Evolutionary conservation across 2,113 vertebrate species (phyloP), one percentile per base, ranked within the genome.

Genomic region (Alethe diademata): DNA sequence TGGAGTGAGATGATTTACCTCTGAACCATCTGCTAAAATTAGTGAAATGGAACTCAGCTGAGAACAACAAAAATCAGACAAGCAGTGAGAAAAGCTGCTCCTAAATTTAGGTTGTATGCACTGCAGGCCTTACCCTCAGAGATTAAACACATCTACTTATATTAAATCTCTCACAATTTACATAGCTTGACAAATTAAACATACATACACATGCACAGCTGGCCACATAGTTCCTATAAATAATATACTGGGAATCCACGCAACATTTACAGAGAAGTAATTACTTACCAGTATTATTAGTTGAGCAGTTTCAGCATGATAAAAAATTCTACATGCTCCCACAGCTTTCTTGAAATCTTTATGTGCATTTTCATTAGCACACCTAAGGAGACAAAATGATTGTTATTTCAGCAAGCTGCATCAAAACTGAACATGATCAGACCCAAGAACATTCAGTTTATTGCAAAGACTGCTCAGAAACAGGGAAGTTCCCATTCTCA

Each of bases 331-430:
- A 96, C 98, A 98, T 9, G 98, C 98, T 96, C 98, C 98, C 91
- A 98, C 98, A 81, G 98, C 98, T 97, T 98, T 98, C 96, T 98
- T 98, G 97, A 98, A 98, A 96, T 98, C 98, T 96, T 98, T 98
- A 97, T 98, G 98, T 69, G 98, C 98, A 78, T 97, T 98, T 97
- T 98, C 98, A 97, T 98, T 98, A 94, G 98, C 98, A 96, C 98
- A 98, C 83, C 98, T 98, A 90, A 33, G 69, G 33, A 97, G 66
- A 90, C 26, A 70, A 76, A 88, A 58, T 1, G 1, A 42, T 15
- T 78, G 25, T 90, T 82, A 92, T 51, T 94, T 78, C 64, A 86
- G 53, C 18, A 86, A 47, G n/a, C 16, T 61, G 29, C 53, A 90
- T 36, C n/a, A 75, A 56, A 72, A 84, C 26, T 28, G 15, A 81